phyloP scores from a whole-genome alignment of 2,888 invertebrate genomes.

The Nemoura dubitans region DNA sequence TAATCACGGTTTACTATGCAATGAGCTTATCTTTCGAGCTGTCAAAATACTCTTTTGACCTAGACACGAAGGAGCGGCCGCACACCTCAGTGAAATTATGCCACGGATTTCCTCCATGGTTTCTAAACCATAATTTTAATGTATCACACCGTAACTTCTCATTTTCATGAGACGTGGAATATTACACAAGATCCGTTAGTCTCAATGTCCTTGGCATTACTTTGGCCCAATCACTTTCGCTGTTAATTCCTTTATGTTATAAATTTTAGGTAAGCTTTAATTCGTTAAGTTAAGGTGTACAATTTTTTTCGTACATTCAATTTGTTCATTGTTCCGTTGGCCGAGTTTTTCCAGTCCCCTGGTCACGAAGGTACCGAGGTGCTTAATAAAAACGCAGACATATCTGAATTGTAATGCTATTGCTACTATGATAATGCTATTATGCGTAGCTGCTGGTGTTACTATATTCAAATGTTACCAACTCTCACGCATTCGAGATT shows the following conservation, averaged over 20 bases:
- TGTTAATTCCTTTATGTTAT: background rate
- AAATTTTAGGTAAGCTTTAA: background rate
- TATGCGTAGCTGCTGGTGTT: slow-evolving; percentile 7
- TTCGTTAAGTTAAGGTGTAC: background rate
- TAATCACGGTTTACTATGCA: too few relatives aligned
- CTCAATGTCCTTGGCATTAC: slow-evolving; percentile 39
- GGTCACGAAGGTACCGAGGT: background rate
- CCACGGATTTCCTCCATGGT: background rate
- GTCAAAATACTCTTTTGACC: too few relatives aligned
- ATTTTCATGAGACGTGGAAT: background rate
- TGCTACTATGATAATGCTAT: background rate
- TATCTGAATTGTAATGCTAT: background rate
- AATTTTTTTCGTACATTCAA: slow-evolving; percentile 2
- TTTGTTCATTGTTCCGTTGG: slow-evolving; percentile 39
- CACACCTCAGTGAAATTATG: background rate
- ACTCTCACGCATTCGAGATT: background rate
- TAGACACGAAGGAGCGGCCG: background rate
- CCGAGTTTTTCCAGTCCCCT: slow-evolving; percentile 37
- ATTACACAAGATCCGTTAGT: slow-evolving; percentile 29
- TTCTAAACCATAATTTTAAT: background rate
- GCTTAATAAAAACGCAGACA: background rate
- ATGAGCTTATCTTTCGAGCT: too few relatives aligned
- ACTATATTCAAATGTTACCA: background rate
- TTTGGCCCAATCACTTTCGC: slow-evolving; percentile 36
- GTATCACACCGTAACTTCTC: background rate